Base-by-base conservation (phyloP, 1,140 invertebrate genomes). In the Theocolax elegans region DNA sequence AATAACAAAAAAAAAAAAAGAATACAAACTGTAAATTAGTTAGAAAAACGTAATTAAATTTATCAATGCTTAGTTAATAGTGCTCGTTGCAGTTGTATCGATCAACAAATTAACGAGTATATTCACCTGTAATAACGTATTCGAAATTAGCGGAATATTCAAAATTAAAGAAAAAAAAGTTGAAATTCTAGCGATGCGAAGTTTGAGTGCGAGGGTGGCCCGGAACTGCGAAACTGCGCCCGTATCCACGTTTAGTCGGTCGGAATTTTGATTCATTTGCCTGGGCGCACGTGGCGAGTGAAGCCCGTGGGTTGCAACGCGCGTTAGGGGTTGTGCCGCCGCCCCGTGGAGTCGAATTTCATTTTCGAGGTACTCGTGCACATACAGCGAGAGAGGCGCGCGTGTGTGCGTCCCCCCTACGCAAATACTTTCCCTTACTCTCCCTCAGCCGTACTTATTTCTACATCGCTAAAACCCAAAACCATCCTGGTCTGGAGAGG, bases 181-280 rank as follows among this genome's bases (percentile, higher is more conserved):
- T 19, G 13, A 21, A 17, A 21, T 21, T 4, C n/a, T 12, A n/a
- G n/a, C n/a, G n/a, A n/a, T n/a, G n/a, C n/a, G n/a, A n/a, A n/a
- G n/a, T n/a, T n/a, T n/a, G n/a, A n/a, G n/a, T n/a, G n/a, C n/a
- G n/a, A n/a, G n/a, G n/a, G n/a, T n/a, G n/a, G n/a, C n/a, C n/a
- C n/a, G n/a, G n/a, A n/a, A n/a, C n/a, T n/a, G n/a, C n/a, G n/a
- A n/a, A n/a, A n/a, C n/a, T n/a, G n/a, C n/a, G n/a, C n/a, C n/a
- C n/a, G n/a, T n/a, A n/a, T n/a, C n/a, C n/a, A n/a, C n/a, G n/a
- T n/a, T n/a, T n/a, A n/a, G n/a, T 10, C 66, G 65, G 23, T 51
- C 67, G 65, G 65, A 74, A 63, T 77, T 77, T 79, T 76, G 73
- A 77, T 77, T 79, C 78, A 77, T 77, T 72, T 68, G 27, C 38